These are phyloP conservation scores for Cybosia mesomella DNA, from an alignment of 2,888 invertebrate genomes.

Conservation along the genomic window DNA sequence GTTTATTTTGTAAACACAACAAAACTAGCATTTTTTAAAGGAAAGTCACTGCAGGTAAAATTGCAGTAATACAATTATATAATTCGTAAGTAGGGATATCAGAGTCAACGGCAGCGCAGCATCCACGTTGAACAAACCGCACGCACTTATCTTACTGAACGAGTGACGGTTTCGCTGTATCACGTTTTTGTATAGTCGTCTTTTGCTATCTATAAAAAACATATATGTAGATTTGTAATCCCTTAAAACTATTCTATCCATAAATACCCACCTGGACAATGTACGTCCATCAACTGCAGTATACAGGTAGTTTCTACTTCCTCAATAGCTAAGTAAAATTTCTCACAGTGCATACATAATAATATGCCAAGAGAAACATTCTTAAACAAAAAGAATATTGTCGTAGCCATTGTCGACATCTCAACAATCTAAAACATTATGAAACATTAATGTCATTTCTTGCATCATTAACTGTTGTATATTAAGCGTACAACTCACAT, in stretches of 20 bases:
- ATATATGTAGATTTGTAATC: background rate
- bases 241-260: background rate
- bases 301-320: constrained; percentile 33
- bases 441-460: no score
- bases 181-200: constrained; percentile 18
- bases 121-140: constrained; percentile 18
- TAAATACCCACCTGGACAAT: background rate
- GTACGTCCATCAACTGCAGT: background rate
- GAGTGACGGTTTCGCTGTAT: constrained; percentile 10
- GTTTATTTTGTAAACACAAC: background rate
- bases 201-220: constrained; percentile 15
- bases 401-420: background rate
- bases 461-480: no score
- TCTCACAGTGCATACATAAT: constrained; percentile 44
- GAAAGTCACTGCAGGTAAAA: constrained; percentile 13
- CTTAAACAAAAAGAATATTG: constrained; percentile 20
- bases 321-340: constrained; percentile 41
- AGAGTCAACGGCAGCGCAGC: constrained; percentile 9
- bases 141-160: constrained; percentile 25
- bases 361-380: constrained; percentile 34
- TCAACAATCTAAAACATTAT: background rate
- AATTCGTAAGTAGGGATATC: constrained; percentile 8
- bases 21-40: background rate
- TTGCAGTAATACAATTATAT: constrained; percentile 27
- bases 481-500: background rate